Conservation (phyloP, 2,888 invertebrate species). For the Hesperia comma region DNA sequence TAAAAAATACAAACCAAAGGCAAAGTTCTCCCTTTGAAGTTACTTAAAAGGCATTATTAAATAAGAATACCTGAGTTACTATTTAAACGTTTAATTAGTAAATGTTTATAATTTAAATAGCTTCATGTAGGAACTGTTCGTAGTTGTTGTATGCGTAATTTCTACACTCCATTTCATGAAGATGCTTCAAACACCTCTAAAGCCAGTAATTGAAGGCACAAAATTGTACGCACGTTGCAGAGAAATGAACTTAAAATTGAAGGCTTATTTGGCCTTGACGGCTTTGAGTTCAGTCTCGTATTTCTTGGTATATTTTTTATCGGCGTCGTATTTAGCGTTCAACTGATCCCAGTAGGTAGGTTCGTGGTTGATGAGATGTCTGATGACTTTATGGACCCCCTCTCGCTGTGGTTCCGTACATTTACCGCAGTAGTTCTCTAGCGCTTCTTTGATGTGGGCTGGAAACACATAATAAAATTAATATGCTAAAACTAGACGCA, state of each 20-base stretch:
- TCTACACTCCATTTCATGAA: not conserved
- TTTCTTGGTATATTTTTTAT: slow-evolving; percentile 50
- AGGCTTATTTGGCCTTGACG: slow-evolving; percentile 44
- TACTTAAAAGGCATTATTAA: not conserved
- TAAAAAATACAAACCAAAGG: no score
- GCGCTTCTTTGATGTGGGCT: slow-evolving; percentile 68
- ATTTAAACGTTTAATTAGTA: not conserved
- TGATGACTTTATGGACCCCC: slow-evolving; percentile 59
- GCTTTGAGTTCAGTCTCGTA: slow-evolving; percentile 56
- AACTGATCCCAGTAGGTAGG: slow-evolving; percentile 57
- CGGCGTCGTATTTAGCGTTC: slow-evolving; percentile 58
- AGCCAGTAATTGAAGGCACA: not conserved
- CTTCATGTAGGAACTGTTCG: not conserved
- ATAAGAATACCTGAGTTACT: not conserved
- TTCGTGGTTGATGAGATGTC: slow-evolving; percentile 66
- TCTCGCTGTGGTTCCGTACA: slow-evolving; percentile 62
- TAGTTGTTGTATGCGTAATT: not conserved
- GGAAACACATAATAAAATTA: slow-evolving; percentile 29
- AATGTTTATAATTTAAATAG: not conserved
- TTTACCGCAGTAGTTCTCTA: slow-evolving; percentile 64
- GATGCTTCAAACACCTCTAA: not conserved
- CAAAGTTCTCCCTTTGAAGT: no score
- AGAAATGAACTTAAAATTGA: no score
- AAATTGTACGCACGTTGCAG: not conserved
- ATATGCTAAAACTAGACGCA: not conserved